Evolutionary conservation across 1,140 invertebrate species (phyloP).

Genomic region (Plutomurus gul): DNA sequence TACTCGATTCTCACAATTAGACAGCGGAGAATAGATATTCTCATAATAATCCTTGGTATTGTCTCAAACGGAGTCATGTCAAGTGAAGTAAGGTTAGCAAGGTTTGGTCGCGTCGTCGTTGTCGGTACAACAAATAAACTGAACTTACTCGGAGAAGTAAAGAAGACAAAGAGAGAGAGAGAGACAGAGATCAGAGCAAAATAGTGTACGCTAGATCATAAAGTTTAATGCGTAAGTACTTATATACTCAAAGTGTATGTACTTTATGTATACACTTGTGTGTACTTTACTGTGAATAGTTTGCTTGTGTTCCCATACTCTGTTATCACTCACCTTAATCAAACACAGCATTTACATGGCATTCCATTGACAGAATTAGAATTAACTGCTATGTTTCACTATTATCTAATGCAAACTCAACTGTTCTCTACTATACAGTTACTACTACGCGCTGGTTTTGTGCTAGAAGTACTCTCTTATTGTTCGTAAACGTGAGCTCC

Average conservation of each 20-base stretch:
- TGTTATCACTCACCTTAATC: not conserved
- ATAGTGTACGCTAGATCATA: constrained; percentile 20
- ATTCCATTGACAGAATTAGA: constrained; percentile 20
- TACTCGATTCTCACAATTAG: not conserved
- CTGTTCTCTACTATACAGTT: too few relatives aligned
- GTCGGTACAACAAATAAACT: not conserved
- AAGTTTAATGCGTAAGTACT: not conserved
- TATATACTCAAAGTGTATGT: not conserved
- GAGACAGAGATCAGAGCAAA: constrained; percentile 2
- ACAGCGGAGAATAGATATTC: not conserved
- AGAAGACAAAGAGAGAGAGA: too few relatives aligned
- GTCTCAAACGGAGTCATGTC: not conserved
- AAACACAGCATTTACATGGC: not conserved
- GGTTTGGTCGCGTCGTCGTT: not conserved
- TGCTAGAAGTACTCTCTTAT: too few relatives aligned
- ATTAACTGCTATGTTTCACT: not conserved
- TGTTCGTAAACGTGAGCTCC: too few relatives aligned
- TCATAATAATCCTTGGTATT: constrained; percentile 20
- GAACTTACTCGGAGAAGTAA: too few relatives aligned
- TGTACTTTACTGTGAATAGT: not conserved
- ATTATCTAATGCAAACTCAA: too few relatives aligned
- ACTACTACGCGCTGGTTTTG: too few relatives aligned
- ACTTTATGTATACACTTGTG: not conserved
- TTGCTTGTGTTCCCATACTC: not conserved
- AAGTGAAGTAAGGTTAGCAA: not conserved